These are phyloP conservation scores for Procavia capensis DNA, from an alignment of 2,113 vertebrate species.

Conservation along the genomic window DNA sequence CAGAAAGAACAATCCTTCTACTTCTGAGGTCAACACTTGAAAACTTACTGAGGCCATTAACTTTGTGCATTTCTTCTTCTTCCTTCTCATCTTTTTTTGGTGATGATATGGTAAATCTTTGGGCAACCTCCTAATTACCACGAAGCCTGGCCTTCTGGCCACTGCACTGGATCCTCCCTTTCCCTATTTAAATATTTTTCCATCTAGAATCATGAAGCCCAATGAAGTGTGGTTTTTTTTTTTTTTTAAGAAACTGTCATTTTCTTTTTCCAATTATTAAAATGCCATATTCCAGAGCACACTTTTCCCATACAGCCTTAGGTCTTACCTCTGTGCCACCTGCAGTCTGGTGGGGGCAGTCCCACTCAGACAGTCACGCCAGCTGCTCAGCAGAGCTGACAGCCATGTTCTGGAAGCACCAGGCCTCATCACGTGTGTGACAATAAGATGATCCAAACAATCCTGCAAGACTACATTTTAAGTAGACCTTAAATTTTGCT, in stretches of 20 bases:
- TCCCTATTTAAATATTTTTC: not conserved
- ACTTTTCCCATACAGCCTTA: constrained; percentile 3
- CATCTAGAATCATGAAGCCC: constrained; percentile 5
- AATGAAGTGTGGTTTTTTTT: constrained; percentile 7
- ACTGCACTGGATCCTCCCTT: not conserved
- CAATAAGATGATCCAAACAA: constrained; percentile 66
- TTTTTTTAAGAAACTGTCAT: not conserved
- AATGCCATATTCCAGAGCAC: not conserved
- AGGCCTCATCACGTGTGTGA: constrained; percentile 3
- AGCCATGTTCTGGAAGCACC: not conserved
- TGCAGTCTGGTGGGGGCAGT: not conserved
- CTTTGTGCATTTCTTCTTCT: not conserved
- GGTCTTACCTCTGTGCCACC: not conserved
- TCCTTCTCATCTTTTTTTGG: not conserved
- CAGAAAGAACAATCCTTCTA: not conserved
- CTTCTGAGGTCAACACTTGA: constrained; percentile 19
- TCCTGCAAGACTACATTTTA: constrained; percentile 57
- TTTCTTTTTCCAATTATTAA: not conserved
- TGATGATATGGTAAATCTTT: not conserved
- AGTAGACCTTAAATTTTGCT: constrained; percentile 74
- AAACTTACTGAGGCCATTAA: not conserved
- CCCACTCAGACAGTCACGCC: not conserved
- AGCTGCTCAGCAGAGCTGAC: not conserved
- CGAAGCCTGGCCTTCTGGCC: not conserved
- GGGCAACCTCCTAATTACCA: not conserved